These are phyloP conservation scores for Cyclina sinensis DNA, from an alignment of 1,140 invertebrate genomes.

Conservation along the genomic window DNA sequence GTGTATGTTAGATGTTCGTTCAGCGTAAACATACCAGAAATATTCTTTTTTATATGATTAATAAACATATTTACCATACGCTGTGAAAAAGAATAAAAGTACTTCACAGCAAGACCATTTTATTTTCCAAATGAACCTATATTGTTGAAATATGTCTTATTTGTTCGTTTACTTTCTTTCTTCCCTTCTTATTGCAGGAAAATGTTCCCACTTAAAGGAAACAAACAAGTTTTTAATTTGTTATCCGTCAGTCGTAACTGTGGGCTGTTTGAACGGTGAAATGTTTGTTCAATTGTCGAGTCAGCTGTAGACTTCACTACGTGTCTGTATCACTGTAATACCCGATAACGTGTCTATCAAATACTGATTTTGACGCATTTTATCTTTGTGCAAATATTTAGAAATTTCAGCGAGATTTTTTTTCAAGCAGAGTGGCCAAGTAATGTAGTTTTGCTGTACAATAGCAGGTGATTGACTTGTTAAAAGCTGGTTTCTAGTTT, in stretches of 20 bases:
- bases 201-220: too few relatives aligned
- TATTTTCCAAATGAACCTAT: too few relatives aligned
- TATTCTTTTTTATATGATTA: too few relatives aligned
- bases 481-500: background rate
- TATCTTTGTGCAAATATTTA: conserved; percentile 50
- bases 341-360: conserved; percentile 34
- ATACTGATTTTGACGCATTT: conserved; percentile 6
- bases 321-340: background rate
- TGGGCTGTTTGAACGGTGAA: background rate
- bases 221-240: too few relatives aligned
- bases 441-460: background rate
- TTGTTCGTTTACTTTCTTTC: too few relatives aligned
- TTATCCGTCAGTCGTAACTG: background rate
- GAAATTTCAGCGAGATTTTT: conserved; percentile 12
- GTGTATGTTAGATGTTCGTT: background rate
- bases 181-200: too few relatives aligned
- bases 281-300: conserved; percentile 6
- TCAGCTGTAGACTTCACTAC: background rate
- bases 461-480: background rate
- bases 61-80: too few relatives aligned
- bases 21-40: background rate
- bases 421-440: conserved; percentile 10
- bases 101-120: too few relatives aligned
- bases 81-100: too few relatives aligned
- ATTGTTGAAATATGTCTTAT: too few relatives aligned